Base-by-base conservation (phyloP, 2,888 invertebrate genomes). In the Corythucha ciliata region DNA sequence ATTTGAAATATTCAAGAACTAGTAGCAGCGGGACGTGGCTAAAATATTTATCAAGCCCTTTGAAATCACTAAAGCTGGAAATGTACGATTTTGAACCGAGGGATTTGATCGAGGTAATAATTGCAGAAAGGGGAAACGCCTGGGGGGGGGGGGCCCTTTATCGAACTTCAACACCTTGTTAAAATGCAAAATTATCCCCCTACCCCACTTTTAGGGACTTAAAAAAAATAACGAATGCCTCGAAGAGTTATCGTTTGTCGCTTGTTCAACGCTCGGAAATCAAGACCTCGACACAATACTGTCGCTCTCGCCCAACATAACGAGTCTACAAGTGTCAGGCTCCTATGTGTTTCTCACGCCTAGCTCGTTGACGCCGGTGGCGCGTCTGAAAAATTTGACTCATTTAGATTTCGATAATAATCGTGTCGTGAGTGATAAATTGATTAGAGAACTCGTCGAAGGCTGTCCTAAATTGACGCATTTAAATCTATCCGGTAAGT, bases 131-230 rank as follows among this genome's bases (percentile, higher is more conserved):
- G n/a, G n/a, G n/a, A n/a, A n/a, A n/a, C n/a, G n/a, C n/a, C n/a
- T n/a, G n/a, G n/a, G n/a, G n/a, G n/a, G n/a, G n/a, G n/a, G n/a
- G n/a, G n/a, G n/a, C n/a, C n/a, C n/a, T n/a, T n/a, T n/a, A n/a
- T n/a, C n/a, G n/a, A n/a, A n/a, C n/a, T n/a, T n/a, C n/a, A n/a
- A n/a, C n/a, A n/a, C n/a, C n/a, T n/a, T n/a, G n/a, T n/a, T n/a
- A n/a, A n/a, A n/a, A n/a, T n/a, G n/a, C n/a, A n/a, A n/a, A n/a
- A n/a, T n/a, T n/a, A n/a, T n/a, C n/a, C n/a, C n/a, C n/a, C n/a
- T n/a, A n/a, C n/a, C n/a, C n/a, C n/a, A n/a, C n/a, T n/a, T 44
- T 7, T 34, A 56, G 56, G 56, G 56, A 2, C 34, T 56, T 8
- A 12, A 21, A 12, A 53, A 47, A 21, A 46, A 47, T n/a, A 53